phyloP scores from a whole-genome alignment of 2,888 invertebrate genomes.

The Isoperla grammatica region DNA sequence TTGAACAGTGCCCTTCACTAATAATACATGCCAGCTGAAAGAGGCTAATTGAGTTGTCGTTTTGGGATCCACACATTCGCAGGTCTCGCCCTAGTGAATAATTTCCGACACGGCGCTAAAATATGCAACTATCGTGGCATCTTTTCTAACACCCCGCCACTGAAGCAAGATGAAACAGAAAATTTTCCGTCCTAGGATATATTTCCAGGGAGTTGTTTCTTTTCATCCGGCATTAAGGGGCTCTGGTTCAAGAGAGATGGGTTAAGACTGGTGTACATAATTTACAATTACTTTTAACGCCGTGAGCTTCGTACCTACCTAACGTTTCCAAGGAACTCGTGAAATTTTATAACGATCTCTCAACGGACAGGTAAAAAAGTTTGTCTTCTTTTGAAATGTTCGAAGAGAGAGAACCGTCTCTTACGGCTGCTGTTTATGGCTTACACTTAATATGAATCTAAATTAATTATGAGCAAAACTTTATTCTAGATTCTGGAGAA shows the following conservation, averaged over 20 bases:
- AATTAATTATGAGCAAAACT: constrained; percentile 17
- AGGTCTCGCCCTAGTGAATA: constrained; percentile 26
- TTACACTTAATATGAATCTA: constrained; percentile 18
- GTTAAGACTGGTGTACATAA: constrained; percentile 28
- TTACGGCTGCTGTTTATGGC: constrained; percentile 18
- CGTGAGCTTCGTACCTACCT: constrained; percentile 29
- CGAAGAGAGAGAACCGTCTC: constrained; percentile 12
- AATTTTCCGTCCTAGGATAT: constrained; percentile 9
- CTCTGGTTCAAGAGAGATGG: constrained; percentile 16
- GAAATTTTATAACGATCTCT: constrained; percentile 32
- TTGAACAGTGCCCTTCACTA: constrained; percentile 18
- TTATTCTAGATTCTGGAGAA: background rate
- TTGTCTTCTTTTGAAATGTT: constrained; percentile 24
- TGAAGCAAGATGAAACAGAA: constrained; percentile 15
- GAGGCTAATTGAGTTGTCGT: constrained; percentile 32
- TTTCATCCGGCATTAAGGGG: constrained; percentile 26
- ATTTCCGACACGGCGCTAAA: constrained; percentile 27
- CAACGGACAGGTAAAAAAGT: constrained; percentile 30
- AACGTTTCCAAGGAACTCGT: constrained; percentile 29
- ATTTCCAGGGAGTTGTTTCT: constrained; percentile 11
- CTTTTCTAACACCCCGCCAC: constrained; percentile 16
- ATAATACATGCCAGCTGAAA: constrained; percentile 31
- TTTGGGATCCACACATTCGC: constrained; percentile 31
- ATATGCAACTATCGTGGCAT: constrained; percentile 29
- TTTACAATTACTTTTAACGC: constrained; percentile 32